Conservation (phyloP, 2,888 invertebrate genomes). For the Polydesmus complanatus region DNA sequence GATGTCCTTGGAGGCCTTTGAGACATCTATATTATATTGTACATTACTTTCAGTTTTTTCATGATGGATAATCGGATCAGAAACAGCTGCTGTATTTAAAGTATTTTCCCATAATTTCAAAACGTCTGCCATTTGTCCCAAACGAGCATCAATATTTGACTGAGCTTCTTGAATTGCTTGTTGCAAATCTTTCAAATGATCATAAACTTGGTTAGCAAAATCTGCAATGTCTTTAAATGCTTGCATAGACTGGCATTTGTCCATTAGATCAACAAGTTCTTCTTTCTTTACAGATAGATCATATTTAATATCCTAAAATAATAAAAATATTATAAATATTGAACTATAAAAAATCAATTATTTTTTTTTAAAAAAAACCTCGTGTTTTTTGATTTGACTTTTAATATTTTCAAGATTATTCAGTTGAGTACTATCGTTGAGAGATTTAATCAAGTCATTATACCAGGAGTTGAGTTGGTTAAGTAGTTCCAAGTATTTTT, state of each 20-base stretch:
- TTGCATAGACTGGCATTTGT: constrained; percentile 38
- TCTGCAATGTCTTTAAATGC: constrained; percentile 20
- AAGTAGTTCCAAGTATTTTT: constrained; percentile 14
- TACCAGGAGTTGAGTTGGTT: constrained; percentile 35
- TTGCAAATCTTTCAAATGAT: constrained; percentile 19
- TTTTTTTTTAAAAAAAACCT: too few relatives aligned
- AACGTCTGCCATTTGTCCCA: background rate
- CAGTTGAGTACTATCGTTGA: constrained; percentile 11
- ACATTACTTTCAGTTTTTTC: background rate
- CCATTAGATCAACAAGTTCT: constrained; percentile 37
- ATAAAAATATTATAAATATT: too few relatives aligned
- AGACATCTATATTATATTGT: background rate
- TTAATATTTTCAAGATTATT: constrained; percentile 9
- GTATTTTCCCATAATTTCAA: constrained; percentile 47
- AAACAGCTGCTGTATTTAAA: background rate
- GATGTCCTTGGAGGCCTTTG: background rate
- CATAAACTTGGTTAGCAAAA: constrained; percentile 29
- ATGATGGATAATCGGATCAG: background rate
- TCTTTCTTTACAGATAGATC: constrained; percentile 27
- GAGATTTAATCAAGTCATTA: constrained; percentile 20
- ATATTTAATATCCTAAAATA: constrained; percentile 11
- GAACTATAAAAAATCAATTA: background rate
- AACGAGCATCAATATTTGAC: constrained; percentile 5
- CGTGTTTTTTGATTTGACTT: constrained; percentile 14
- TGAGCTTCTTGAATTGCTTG: constrained; percentile 17